These are phyloP conservation scores for Lepidurus packardi DNA, from an alignment of 1,140 invertebrate genomes.

Conservation along the genomic window DNA sequence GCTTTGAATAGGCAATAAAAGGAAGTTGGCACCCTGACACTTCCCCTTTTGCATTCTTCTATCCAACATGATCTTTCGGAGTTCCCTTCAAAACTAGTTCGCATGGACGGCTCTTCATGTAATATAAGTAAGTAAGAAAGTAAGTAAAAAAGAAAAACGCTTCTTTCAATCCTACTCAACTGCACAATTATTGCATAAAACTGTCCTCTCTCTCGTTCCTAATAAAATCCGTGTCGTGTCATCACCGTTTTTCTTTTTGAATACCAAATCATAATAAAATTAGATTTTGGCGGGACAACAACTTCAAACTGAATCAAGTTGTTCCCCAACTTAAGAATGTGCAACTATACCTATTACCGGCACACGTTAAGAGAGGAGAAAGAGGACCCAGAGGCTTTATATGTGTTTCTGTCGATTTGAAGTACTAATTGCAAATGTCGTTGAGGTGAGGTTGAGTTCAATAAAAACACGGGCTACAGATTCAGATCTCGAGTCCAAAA, in stretches of 20 bases:
- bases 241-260: neutral
- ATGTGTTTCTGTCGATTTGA: conserved; percentile 7
- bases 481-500: conserved; percentile 1
- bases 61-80: neutral
- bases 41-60: conserved; percentile 6
- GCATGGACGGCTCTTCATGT: conserved; percentile 14
- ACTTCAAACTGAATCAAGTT: neutral
- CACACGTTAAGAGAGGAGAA: neutral
- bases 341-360: neutral
- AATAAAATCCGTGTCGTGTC: neutral
- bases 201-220: neutral
- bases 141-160: neutral
- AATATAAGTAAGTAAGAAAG: neutral
- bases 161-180: neutral
- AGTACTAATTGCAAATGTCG: conserved; percentile 21
- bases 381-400: neutral
- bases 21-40: conserved; percentile 20
- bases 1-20: conserved; percentile 14
- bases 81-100: conserved; percentile 19
- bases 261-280: neutral
- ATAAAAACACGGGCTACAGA: conserved; percentile 11
- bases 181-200: conserved; percentile 8
- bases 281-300: neutral
- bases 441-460: conserved; percentile 4
- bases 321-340: neutral